Evolutionary conservation across 1,140 invertebrate genomes (phyloP).

Genomic region (Propsilocerus akamusi): DNA sequence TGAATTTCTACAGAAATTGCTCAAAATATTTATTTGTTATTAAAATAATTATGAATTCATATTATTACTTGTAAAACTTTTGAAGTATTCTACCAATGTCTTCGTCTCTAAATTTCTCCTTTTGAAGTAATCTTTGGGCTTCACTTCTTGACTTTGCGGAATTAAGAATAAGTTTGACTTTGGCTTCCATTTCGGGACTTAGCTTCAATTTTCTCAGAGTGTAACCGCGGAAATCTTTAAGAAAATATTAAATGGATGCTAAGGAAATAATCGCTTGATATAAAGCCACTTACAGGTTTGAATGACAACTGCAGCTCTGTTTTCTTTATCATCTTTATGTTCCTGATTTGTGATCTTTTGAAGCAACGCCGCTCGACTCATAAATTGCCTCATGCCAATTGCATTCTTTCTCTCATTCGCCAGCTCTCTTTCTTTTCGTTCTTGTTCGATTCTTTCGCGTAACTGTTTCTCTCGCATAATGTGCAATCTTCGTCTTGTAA

Average conservation of each 20-base stretch:
- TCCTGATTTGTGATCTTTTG: neutral
- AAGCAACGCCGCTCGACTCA: neutral
- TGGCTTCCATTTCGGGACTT: conserved; percentile 25
- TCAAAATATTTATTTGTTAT: no score
- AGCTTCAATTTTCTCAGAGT: conserved; percentile 22
- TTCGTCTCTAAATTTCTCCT: conserved; percentile 18
- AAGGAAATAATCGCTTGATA: neutral
- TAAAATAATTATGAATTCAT: no score
- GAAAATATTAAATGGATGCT: conserved; percentile 6
- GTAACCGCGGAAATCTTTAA: conserved; percentile 44
- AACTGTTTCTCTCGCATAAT: conserved; percentile 26
- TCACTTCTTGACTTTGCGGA: conserved; percentile 22
- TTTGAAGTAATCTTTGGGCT: conserved; percentile 13
- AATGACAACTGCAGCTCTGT: conserved; percentile 40
- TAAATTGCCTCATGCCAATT: conserved; percentile 8
- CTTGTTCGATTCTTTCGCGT: conserved; percentile 12
- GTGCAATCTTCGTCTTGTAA: conserved; percentile 29
- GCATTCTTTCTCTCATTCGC: conserved; percentile 14
- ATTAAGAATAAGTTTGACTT: conserved; percentile 34
- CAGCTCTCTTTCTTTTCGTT: conserved; percentile 18
- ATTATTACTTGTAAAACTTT: conserved; percentile 21
- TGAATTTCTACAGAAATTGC: no score
- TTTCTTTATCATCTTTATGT: conserved; percentile 17
- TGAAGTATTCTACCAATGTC: conserved; percentile 22
- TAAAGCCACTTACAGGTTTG: conserved; percentile 42